Percentiles rank a stretch among this genome's conserved stretches.
These are phyloP conservation scores for human (Homo sapiens) DNA, from an alignment of 2,113 vertebrate species.

Conservation along the genomic window DNA sequence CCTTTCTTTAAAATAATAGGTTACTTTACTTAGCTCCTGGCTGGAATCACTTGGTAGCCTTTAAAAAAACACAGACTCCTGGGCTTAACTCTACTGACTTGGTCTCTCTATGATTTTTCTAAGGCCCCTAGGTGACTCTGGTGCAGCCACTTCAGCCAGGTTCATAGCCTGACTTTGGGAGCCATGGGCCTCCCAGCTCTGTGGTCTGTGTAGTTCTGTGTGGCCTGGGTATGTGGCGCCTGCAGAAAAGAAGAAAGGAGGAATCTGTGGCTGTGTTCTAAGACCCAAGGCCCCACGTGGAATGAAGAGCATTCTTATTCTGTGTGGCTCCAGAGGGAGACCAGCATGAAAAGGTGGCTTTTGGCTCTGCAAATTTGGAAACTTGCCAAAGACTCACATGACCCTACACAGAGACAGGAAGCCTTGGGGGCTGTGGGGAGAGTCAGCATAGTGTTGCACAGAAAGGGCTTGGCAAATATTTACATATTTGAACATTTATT, in stretches of 20 bases:
- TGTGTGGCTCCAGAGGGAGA: neutral
- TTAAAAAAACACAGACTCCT: neutral
- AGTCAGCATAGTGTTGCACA: too few species aligned
- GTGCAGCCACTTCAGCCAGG: neutral
- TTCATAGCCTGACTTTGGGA: neutral
- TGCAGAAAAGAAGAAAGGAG: neutral
- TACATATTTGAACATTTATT: too few species aligned
- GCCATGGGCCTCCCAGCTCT: neutral
- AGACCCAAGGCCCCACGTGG: neutral
- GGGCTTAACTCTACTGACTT: neutral
- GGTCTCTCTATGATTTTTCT: neutral
- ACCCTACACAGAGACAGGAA: neutral
- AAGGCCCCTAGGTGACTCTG: neutral
- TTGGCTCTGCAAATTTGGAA: neutral
- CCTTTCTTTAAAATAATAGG: neutral
- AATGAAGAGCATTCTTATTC: neutral
- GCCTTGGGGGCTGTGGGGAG: neutral
- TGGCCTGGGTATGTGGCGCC: neutral
- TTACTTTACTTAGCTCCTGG: neutral
- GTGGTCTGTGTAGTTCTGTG: neutral
- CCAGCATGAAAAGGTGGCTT: neutral
- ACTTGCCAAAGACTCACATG: neutral
- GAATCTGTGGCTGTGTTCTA: neutral
- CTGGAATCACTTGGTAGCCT: neutral
- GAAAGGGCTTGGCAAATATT: neutral